phyloP scores from a whole-genome alignment of 2,797 vertebrate species.

The Takifugu rubripes region DNA sequence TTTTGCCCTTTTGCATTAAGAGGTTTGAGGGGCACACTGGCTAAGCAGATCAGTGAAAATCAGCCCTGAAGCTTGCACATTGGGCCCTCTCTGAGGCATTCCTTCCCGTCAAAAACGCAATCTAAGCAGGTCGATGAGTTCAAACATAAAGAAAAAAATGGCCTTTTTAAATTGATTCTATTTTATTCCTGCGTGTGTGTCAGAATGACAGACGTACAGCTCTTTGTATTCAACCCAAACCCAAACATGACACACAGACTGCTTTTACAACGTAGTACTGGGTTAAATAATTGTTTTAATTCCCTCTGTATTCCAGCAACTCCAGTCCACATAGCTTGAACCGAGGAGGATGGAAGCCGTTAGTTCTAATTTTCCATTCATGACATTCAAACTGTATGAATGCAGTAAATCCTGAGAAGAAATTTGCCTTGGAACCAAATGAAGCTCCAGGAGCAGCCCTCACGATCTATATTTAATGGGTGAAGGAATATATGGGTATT shows the following conservation, averaged over 20 bases:
- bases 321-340: background rate
- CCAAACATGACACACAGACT: background rate
- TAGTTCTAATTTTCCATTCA: conserved; percentile 18
- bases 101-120: conserved; percentile 13
- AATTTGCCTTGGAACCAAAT: conserved; percentile 9
- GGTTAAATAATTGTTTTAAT: background rate
- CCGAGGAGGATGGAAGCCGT: background rate
- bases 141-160: background rate
- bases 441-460: background rate
- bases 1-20: conserved; percentile 72
- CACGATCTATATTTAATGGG: conserved; percentile 2
- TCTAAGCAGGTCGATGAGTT: background rate
- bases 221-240: background rate
- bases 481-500: background rate
- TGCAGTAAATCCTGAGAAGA: conserved; percentile 10
- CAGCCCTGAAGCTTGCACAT: conserved; percentile 53
- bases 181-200: background rate
- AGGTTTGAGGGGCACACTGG: conserved; percentile 60
- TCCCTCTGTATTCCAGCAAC: background rate
- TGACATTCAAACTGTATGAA: conserved; percentile 3
- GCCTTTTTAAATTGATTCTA: background rate
- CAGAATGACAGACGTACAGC: background rate
- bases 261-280: too few relatives aligned
- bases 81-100: conserved; percentile 34
- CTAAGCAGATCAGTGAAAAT: conserved; percentile 73